These are phyloP conservation scores for Epicauta chinensis DNA, from an alignment of 1,140 invertebrate species.

Conservation along the genomic window DNA sequence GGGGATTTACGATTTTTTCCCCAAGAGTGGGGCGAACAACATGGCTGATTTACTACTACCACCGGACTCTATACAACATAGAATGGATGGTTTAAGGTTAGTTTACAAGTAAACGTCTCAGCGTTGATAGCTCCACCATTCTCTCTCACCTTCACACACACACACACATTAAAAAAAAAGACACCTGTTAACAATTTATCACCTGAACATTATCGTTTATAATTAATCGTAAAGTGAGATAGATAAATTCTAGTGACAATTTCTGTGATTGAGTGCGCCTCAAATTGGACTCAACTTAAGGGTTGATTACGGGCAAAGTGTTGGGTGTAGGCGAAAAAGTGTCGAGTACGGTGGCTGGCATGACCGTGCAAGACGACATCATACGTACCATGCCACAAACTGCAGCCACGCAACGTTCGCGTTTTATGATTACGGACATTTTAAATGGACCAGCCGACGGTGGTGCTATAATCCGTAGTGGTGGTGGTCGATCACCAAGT, in stretches of 20 bases:
- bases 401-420: conserved; percentile 52
- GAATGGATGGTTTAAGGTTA: conserved; percentile 33
- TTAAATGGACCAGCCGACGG: conserved; percentile 46
- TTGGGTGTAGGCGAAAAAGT: conserved; percentile 37
- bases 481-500: conserved; percentile 35
- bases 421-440: conserved; percentile 77
- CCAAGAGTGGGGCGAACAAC: conserved; percentile 34
- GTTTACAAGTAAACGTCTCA: conserved; percentile 30
- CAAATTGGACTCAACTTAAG: too few species aligned
- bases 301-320: conserved; percentile 24
- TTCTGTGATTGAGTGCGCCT: too few species aligned
- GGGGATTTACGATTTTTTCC: conserved; percentile 9
- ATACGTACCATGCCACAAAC: conserved; percentile 41
- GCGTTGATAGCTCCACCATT: not conserved
- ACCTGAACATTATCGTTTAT: not conserved
- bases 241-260: too few species aligned
- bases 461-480: conserved; percentile 27
- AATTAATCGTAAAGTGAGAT: too few species aligned
- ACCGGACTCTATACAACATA: too few species aligned
- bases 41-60: conserved; percentile 41
- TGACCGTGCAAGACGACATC: conserved; percentile 43
- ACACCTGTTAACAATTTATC: conserved; percentile 13
- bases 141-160: not conserved
- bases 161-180: not conserved
- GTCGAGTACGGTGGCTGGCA: conserved; percentile 40